Evolutionary conservation across 2,888 invertebrate species (phyloP).

Genomic region (Calameuta pallipes): DNA sequence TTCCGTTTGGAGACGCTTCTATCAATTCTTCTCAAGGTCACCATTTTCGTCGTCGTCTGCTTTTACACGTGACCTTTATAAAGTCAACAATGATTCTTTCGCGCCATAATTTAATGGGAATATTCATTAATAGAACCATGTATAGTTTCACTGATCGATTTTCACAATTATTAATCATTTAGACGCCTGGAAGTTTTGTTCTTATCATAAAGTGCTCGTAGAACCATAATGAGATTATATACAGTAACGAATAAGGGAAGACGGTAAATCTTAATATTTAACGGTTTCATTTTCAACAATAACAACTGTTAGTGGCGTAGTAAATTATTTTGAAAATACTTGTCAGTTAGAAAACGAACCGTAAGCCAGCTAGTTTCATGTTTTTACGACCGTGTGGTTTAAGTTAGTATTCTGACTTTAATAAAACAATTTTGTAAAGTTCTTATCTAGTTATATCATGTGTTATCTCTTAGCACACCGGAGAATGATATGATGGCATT

Average conservation of each 20-base stretch:
- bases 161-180: background rate
- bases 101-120: background rate
- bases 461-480: conserved; percentile 60
- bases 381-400: background rate
- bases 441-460: background rate
- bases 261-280: background rate
- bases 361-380: background rate
- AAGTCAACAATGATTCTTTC: background rate
- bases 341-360: background rate
- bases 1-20: background rate
- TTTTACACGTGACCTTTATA: background rate
- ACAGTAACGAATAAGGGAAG: background rate
- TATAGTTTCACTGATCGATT: background rate
- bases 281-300: background rate
- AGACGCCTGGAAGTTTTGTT: background rate
- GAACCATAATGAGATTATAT: background rate
- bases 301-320: background rate
- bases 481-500: conserved; percentile 82
- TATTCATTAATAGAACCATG: background rate
- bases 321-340: background rate
- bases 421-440: background rate
- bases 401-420: background rate
- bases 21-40: background rate
- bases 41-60: background rate
- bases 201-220: background rate